Conservation (phyloP, 2,113 vertebrate species). For the Dicentrarchus labrax region DNA sequence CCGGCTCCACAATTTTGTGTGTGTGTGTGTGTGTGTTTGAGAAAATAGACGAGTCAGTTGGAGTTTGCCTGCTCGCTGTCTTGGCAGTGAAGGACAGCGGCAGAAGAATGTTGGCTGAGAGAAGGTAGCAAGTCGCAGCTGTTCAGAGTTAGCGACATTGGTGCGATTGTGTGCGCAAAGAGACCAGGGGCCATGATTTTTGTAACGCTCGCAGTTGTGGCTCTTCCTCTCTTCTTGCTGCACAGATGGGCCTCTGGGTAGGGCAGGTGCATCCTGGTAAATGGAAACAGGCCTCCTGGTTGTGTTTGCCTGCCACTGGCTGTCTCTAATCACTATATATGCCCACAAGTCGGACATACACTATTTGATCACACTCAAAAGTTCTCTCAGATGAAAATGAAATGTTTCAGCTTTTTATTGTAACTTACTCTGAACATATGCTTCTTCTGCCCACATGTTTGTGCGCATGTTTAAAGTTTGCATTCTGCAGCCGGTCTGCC, state of each 20-base stretch:
- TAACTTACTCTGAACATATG: not conserved
- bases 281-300: slow-evolving; percentile 40
- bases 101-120: slow-evolving; percentile 73
- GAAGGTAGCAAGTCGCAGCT: slow-evolving; percentile 66
- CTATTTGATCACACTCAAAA: not conserved
- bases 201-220: slow-evolving; percentile 50
- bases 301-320: slow-evolving; percentile 18
- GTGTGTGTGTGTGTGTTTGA: slow-evolving; percentile 9
- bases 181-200: slow-evolving; percentile 29
- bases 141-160: slow-evolving; percentile 65
- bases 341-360: not conserved
- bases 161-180: slow-evolving; percentile 57
- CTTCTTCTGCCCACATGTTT: not conserved
- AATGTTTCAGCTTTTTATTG: not conserved
- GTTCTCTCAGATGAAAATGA: slow-evolving; percentile 3
- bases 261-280: slow-evolving; percentile 70
- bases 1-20: slow-evolving; percentile 52
- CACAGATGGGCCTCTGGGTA: slow-evolving; percentile 41
- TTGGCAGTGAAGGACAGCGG: slow-evolving; percentile 61
- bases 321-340: slow-evolving; percentile 8
- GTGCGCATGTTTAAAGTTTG: slow-evolving; percentile 29
- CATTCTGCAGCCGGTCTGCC: slow-evolving; percentile 42
- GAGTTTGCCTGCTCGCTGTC: slow-evolving; percentile 60
- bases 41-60: slow-evolving; percentile 71
- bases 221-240: slow-evolving; percentile 27